phyloP scores from a whole-genome alignment of 2,113 vertebrate species.

The Isichthys henryi region DNA sequence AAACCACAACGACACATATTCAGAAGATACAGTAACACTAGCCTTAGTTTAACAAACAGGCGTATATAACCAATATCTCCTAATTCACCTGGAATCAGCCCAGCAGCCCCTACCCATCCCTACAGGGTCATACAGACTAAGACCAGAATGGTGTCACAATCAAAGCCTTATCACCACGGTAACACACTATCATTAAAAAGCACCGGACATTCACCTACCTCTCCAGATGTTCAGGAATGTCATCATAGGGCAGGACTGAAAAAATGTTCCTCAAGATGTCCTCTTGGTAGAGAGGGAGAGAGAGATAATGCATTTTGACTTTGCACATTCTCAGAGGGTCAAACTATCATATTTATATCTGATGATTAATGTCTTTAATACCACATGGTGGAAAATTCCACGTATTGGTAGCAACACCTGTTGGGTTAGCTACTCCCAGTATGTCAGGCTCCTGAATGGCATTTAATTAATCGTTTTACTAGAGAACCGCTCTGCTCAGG shows the following conservation, averaged over 20 bases:
- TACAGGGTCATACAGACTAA: neutral
- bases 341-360: neutral
- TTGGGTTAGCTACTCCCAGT: neutral
- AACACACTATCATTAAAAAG: neutral
- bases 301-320: neutral
- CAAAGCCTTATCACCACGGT: neutral
- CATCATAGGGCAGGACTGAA: neutral
- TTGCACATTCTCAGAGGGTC: neutral
- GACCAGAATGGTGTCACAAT: neutral
- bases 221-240: neutral
- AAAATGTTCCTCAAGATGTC: neutral
- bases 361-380: neutral
- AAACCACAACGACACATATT: neutral
- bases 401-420: neutral
- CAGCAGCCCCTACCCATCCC: neutral
- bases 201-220: neutral
- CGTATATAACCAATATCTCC: neutral
- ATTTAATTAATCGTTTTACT: neutral
- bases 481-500: neutral
- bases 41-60: neutral
- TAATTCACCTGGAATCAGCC: neutral
- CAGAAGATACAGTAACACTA: neutral
- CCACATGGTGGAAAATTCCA: neutral
- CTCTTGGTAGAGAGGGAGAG: neutral
- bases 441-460: neutral